phyloP scores from a whole-genome alignment of 2,888 invertebrate species.

The Amphipyra tragopoginis region DNA sequence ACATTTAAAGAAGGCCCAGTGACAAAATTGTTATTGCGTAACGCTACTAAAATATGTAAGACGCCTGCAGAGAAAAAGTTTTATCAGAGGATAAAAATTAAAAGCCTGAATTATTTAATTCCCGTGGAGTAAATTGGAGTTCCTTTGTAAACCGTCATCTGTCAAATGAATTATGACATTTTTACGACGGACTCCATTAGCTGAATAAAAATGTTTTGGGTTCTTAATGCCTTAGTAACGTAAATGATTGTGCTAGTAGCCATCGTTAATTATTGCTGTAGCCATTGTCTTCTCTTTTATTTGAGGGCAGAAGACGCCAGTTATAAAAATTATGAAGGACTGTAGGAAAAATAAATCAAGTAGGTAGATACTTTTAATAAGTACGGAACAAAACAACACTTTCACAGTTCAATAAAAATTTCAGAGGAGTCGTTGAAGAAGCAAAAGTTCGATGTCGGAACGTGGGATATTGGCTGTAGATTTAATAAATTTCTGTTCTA shows the following conservation, averaged over 20 bases:
- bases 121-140: constrained; percentile 70
- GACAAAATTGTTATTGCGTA: constrained; percentile 30
- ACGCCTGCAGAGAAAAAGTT: constrained; percentile 55
- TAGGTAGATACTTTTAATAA: constrained; percentile 42
- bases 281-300: constrained; percentile 45
- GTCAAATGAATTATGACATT: constrained; percentile 79
- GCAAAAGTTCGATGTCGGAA: constrained; percentile 87
- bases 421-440: constrained; percentile 78
- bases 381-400: constrained; percentile 61
- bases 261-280: constrained; percentile 49
- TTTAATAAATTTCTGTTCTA: constrained; percentile 90
- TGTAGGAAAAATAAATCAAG: constrained; percentile 33
- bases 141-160: constrained; percentile 73
- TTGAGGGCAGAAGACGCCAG: constrained; percentile 14
- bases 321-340: constrained; percentile 19
- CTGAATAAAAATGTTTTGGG: constrained; percentile 70
- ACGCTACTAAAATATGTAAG: constrained; percentile 59
- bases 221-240: constrained; percentile 61
- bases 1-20: constrained; percentile 6
- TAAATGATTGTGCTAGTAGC: constrained; percentile 57
- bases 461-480: constrained; percentile 89
- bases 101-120: constrained; percentile 72
- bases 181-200: constrained; percentile 75
- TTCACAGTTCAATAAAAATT: constrained; percentile 82
- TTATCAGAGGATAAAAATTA: constrained; percentile 68